Evolutionary conservation across 2,888 invertebrate genomes (phyloP).

Genomic region (Rotaria sp.): DNA sequence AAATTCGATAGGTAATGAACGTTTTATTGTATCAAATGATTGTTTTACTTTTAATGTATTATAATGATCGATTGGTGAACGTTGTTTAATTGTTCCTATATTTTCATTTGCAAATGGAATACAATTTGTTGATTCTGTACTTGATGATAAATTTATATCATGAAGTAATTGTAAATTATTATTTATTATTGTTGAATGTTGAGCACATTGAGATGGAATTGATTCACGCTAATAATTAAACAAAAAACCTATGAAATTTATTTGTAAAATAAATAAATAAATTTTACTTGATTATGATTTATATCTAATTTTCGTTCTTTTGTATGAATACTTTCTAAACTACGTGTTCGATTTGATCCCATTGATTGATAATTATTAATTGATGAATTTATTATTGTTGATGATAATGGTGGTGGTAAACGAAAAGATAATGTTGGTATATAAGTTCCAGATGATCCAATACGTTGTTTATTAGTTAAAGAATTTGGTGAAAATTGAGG

Average conservation of each 20-base stretch:
- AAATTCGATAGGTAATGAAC: constrained; percentile 18
- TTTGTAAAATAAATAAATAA: neutral
- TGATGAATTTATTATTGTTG: neutral
- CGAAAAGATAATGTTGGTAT: neutral
- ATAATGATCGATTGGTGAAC: constrained; percentile 47
- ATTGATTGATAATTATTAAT: neutral
- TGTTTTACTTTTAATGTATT: neutral
- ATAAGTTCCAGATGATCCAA: neutral
- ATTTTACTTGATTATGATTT: neutral
- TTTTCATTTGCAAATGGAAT: constrained; percentile 93
- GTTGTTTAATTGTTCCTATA: constrained; percentile 90
- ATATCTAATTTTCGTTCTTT: neutral
- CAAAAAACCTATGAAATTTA: neutral
- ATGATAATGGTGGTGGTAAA: neutral
- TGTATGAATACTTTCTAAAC: neutral
- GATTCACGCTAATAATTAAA: neutral
- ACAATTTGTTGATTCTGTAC: constrained; percentile 82
- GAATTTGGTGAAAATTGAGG: neutral
- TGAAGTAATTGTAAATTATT: neutral
- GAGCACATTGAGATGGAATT: neutral
- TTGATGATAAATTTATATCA: constrained; percentile 53
- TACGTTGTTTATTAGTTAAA: neutral
- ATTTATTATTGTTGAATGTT: neutral
- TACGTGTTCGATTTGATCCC: neutral
- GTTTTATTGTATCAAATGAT: constrained; percentile 7